Evolutionary conservation across 2,113 vertebrate species (phyloP).

Genomic region (Xiphias gladius): DNA sequence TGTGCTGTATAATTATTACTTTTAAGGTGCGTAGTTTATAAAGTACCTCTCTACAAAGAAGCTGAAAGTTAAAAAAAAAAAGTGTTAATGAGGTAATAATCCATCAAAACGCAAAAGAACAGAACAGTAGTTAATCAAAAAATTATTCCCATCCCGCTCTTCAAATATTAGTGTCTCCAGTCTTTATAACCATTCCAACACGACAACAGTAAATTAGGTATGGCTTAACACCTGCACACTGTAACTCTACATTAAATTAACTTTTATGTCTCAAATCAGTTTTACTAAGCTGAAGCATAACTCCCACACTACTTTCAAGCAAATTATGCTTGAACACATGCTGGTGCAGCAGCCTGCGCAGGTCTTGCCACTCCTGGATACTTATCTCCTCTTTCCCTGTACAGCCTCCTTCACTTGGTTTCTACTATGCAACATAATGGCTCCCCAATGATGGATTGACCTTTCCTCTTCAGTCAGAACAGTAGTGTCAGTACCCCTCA

Average conservation of each 20-base stretch:
- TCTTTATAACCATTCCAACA: too few species aligned
- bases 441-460: slow-evolving; percentile 21
- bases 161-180: too few species aligned
- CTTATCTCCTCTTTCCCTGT: background rate
- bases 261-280: too few species aligned
- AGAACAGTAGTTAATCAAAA: background rate
- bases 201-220: too few species aligned
- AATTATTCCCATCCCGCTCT: too few species aligned
- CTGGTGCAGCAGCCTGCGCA: background rate
- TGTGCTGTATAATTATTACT: too few species aligned
- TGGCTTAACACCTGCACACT: too few species aligned
- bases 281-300: background rate
- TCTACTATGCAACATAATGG: slow-evolving; percentile 9
- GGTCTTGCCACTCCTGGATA: background rate
- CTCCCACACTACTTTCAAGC: background rate
- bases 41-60: background rate
- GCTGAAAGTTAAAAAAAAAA: background rate
- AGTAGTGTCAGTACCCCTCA: slow-evolving; percentile 1
- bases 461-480: slow-evolving; percentile 35
- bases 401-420: slow-evolving; percentile 4
- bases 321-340: background rate
- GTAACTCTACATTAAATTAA: too few species aligned
- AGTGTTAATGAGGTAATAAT: background rate
- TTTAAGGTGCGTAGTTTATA: background rate
- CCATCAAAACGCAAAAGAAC: background rate